Evolutionary conservation across 2,888 invertebrate genomes (phyloP).

Genomic region (Copidosoma aretas): DNA sequence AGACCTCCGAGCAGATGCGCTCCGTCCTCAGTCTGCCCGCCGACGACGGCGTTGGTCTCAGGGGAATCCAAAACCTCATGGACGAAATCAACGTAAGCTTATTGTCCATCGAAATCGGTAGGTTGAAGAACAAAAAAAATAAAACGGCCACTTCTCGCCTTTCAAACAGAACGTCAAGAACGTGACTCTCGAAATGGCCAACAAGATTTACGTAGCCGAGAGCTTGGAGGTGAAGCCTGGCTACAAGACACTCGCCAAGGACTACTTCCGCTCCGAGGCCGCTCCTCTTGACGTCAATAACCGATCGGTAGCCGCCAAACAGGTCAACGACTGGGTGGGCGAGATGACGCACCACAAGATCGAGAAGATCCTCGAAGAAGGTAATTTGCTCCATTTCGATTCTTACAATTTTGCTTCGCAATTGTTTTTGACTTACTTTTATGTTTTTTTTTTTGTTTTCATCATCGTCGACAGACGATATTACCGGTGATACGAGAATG

Average conservation of each 20-base stretch:
- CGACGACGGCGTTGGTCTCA: constrained; percentile 35
- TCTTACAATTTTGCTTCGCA: not conserved
- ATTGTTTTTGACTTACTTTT: not conserved
- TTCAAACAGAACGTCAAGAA: constrained; percentile 59
- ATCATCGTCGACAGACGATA: constrained; percentile 61
- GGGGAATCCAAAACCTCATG: constrained; percentile 48
- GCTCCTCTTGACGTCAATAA: constrained; percentile 70
- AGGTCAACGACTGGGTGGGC: constrained; percentile 82
- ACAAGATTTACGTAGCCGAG: constrained; percentile 73
- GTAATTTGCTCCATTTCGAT: constrained; percentile 49
- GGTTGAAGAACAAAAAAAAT: no score
- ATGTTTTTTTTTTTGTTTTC: not conserved
- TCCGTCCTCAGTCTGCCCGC: constrained; percentile 44
- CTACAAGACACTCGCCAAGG: constrained; percentile 67
- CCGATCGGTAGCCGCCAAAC: constrained; percentile 58
- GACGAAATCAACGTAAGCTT: constrained; percentile 45
- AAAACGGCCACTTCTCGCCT: no score
- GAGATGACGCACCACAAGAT: constrained; percentile 82
- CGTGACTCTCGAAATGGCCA: constrained; percentile 72
- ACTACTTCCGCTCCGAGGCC: constrained; percentile 71
- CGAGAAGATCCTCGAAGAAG: constrained; percentile 71
- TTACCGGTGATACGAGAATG: constrained; percentile 68
- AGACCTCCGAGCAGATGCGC: constrained; percentile 48
- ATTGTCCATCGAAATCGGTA: no score
- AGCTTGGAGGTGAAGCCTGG: constrained; percentile 64